A percentile compares a stretch with the other conserved stretches of the same genome.
Conservation (phyloP, 2,113 vertebrate species). For the Sinocyclocheilus maitianheensis region DNA sequence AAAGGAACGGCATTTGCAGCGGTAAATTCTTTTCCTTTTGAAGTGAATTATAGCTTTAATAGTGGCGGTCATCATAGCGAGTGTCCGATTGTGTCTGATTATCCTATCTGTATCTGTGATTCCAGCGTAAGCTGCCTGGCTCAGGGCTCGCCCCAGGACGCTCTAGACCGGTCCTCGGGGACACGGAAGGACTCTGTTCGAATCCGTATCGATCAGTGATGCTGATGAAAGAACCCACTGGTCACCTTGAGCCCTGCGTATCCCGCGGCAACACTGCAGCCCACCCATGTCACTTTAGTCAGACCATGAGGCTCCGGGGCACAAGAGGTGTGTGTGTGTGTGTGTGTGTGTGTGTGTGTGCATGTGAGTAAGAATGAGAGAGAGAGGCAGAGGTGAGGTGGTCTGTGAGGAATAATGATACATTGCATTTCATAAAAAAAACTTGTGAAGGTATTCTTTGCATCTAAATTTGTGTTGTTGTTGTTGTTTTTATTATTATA, state of each 20-base stretch:
- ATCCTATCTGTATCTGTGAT: slow-evolving; percentile 39
- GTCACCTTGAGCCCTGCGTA: slow-evolving; percentile 62
- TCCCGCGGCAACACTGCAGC: slow-evolving; percentile 57
- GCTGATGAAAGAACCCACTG: slow-evolving; percentile 60
- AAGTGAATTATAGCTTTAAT: slow-evolving; percentile 8
- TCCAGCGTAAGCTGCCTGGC: slow-evolving; percentile 46
- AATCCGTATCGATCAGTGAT: slow-evolving; percentile 62
- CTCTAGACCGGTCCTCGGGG: slow-evolving; percentile 50
- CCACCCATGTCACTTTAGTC: slow-evolving; percentile 55
- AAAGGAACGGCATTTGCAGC: not conserved
- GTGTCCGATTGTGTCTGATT: slow-evolving; percentile 45
- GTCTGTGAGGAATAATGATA: slow-evolving; percentile 41
- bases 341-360: slow-evolving; percentile 3
- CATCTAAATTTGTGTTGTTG: not conserved
- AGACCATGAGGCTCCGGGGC: slow-evolving; percentile 50
- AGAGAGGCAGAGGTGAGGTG: slow-evolving; percentile 27
- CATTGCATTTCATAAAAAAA: slow-evolving; percentile 42
- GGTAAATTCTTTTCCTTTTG: not conserved
- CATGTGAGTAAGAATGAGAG: slow-evolving; percentile 17
- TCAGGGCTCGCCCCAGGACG: slow-evolving; percentile 52
- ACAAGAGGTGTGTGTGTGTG: slow-evolving; percentile 19
- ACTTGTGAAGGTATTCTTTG: slow-evolving; percentile 10
- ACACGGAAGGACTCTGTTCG: slow-evolving; percentile 54
- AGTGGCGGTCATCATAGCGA: not conserved
- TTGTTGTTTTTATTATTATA: not conserved